phyloP scores from a whole-genome alignment of 2,888 invertebrate species.

The Autographa pulchrina region DNA sequence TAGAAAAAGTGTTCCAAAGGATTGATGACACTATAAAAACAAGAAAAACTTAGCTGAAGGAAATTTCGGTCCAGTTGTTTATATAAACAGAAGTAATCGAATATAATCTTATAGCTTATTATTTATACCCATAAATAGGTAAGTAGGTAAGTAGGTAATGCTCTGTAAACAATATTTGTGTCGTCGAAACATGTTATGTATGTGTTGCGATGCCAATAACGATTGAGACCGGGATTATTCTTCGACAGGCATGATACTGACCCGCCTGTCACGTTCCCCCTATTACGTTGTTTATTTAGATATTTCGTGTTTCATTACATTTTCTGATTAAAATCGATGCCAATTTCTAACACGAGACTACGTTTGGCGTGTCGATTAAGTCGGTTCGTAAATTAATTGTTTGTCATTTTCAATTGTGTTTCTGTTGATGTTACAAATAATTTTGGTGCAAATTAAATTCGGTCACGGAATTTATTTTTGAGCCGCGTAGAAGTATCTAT shows the following conservation, averaged over 20 bases:
- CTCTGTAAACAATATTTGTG: conserved; percentile 45
- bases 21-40: background rate
- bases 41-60: no score
- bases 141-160: conserved; percentile 21
- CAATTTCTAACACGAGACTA: conserved; percentile 32
- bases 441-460: background rate
- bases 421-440: conserved; percentile 13
- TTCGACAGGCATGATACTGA: conserved; percentile 61
- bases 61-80: background rate
- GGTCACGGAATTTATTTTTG: background rate
- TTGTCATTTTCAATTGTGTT: conserved; percentile 31
- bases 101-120: background rate
- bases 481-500: no score
- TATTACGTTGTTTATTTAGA: conserved; percentile 53
- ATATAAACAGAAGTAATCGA: background rate
- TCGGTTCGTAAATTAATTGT: conserved; percentile 45
- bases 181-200: conserved; percentile 43
- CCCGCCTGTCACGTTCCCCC: conserved; percentile 59
- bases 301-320: conserved; percentile 59
- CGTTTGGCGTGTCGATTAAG: conserved; percentile 23
- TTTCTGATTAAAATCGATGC: conserved; percentile 59
- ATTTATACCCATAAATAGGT: conserved; percentile 27
- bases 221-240: conserved; percentile 70
- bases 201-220: conserved; percentile 59
- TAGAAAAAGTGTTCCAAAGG: no score